Evolutionary conservation across 2,888 invertebrate genomes (phyloP).

Genomic region (Sabellastarte sp.): DNA sequence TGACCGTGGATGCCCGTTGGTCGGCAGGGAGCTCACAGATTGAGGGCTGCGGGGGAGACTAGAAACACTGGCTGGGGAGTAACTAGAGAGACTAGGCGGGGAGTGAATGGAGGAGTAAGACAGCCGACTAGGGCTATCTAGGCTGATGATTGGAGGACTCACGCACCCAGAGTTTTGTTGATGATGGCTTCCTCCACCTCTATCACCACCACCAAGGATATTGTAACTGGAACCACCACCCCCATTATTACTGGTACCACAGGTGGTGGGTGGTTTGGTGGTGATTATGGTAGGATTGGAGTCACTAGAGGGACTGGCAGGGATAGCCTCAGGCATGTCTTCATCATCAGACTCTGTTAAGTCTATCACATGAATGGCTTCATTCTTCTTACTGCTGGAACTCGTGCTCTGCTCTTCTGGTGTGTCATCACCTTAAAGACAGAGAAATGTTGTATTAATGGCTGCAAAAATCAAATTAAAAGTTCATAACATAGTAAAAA

Average conservation of each 20-base stretch:
- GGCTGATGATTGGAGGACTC: not conserved
- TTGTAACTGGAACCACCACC: not conserved
- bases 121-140: not conserved
- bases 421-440: too few relatives aligned
- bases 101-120: not conserved
- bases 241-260: not conserved
- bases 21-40: not conserved
- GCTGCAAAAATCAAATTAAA: too few relatives aligned
- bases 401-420: too few relatives aligned
- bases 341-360: constrained; percentile 1
- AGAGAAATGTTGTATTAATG: too few relatives aligned
- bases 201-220: not conserved
- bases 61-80: not conserved
- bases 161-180: not conserved
- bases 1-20: not conserved
- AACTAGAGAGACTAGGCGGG: not conserved
- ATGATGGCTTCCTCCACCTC: not conserved
- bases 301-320: not conserved
- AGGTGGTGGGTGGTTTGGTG: not conserved
- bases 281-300: not conserved
- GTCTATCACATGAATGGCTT: not conserved
- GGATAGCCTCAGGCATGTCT: not conserved
- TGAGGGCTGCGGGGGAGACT: not conserved
- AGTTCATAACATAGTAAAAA: too few relatives aligned
- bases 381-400: too few relatives aligned